These are phyloP conservation scores for Mionectes macconnelli DNA, from an alignment of 2,113 vertebrate genomes.

Conservation along the genomic window DNA sequence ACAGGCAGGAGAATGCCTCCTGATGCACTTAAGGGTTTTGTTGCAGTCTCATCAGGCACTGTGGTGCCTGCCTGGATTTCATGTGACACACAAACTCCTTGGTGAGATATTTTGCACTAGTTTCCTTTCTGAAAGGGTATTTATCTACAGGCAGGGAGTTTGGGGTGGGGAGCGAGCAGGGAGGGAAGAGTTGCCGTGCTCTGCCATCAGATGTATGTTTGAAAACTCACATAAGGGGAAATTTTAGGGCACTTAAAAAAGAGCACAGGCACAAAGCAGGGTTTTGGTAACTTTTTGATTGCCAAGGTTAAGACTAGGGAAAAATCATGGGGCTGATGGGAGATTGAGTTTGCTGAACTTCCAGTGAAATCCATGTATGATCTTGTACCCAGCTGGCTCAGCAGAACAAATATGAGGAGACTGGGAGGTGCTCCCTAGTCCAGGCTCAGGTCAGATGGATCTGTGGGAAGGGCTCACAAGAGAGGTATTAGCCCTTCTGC, in stretches of 20 bases:
- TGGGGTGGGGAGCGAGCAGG: not conserved
- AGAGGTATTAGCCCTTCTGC: not conserved
- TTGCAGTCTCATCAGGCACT: slow-evolving; percentile 69
- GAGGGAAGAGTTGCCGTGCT: not conserved
- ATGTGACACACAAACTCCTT: slow-evolving; percentile 60
- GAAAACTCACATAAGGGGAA: not conserved
- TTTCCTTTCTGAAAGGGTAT: slow-evolving; percentile 43
- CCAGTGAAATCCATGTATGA: fast-evolving
- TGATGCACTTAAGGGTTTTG: slow-evolving; percentile 73
- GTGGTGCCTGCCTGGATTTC: slow-evolving; percentile 71
- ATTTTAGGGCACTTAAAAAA: not conserved
- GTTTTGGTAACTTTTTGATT: not conserved
- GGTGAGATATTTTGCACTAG: slow-evolving; percentile 10
- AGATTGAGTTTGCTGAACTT: not conserved
- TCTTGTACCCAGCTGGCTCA: not conserved
- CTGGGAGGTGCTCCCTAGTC: not conserved
- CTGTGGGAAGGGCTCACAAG: not conserved
- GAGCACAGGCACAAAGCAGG: not conserved
- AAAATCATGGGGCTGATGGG: not conserved
- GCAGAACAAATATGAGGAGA: not conserved
- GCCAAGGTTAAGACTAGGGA: not conserved
- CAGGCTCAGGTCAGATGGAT: not conserved
- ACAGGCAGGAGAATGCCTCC: slow-evolving; percentile 55
- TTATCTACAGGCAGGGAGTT: not conserved
- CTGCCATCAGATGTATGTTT: not conserved